These are phyloP conservation scores for Diacarnus erythraeanus DNA, from an alignment of 37 sponge, comb jelly and placozoan genomes.

Conservation along the genomic window DNA sequence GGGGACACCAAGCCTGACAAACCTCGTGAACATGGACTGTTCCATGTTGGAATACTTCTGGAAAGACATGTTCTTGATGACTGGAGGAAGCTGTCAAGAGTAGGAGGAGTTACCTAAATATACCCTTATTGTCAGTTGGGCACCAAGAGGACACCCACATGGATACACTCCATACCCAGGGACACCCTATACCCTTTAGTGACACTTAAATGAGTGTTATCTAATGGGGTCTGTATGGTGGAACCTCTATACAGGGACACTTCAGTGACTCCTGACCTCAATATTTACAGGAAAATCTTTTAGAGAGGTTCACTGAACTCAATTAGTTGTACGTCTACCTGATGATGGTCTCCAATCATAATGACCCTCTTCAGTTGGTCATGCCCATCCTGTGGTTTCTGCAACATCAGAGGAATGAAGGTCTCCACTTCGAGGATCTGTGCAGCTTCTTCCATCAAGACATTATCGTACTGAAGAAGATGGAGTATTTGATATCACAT, in stretches of 20 bases:
- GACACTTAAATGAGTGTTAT: too few relatives aligned
- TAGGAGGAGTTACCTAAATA: too few relatives aligned
- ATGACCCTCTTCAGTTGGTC: conserved; percentile 91
- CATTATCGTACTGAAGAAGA: conserved; percentile 89
- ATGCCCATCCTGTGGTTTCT: conserved; percentile 92
- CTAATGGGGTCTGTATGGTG: too few relatives aligned
- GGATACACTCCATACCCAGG: too few relatives aligned
- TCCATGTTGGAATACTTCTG: conserved; percentile 99
- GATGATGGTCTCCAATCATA: conserved; percentile 98
- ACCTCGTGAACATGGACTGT: conserved; percentile 96
- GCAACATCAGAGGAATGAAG: conserved; percentile 97
- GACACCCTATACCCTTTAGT: too few relatives aligned
- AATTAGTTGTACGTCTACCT: conserved; percentile 43
- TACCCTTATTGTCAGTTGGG: too few relatives aligned
- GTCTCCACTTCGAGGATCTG: conserved; percentile 99
- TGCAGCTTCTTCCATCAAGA: conserved; percentile 98
- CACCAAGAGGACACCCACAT: too few relatives aligned
- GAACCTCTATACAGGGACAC: too few relatives aligned
- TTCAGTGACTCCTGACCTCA: too few relatives aligned
- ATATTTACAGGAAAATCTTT: too few relatives aligned
- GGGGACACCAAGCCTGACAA: conserved; percentile 96
- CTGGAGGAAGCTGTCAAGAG: conserved; percentile 89
- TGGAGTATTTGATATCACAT: too few relatives aligned
- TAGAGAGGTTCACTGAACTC: too few relatives aligned
- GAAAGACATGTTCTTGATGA: conserved; percentile 99